Conservation (phyloP, 2,888 invertebrate genomes). For the Adela reaumurella region DNA sequence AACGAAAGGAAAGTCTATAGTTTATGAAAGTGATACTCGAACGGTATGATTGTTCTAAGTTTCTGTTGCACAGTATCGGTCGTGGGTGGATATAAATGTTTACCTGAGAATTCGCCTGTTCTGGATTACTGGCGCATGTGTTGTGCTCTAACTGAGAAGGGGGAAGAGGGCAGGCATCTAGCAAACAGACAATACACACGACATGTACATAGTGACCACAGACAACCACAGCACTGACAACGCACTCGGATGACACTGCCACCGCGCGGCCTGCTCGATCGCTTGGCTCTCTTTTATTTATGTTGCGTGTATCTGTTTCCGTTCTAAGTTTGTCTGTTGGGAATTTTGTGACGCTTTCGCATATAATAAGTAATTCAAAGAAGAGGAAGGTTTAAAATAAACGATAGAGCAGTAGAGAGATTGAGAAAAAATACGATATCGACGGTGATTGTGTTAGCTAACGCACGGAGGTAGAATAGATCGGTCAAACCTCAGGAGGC, state of each 20-base stretch:
- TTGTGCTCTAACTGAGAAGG: conserved; percentile 83
- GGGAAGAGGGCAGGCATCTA: conserved; percentile 92
- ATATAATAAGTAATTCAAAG: neutral
- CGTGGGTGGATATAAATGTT: conserved; percentile 53
- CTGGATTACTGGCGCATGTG: conserved; percentile 71
- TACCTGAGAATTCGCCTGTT: conserved; percentile 70
- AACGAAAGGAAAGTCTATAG: conserved; percentile 34
- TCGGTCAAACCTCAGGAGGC: no score
- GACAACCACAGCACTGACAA: conserved; percentile 27
- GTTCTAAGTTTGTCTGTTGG: conserved; percentile 9
- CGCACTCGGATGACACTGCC: conserved; percentile 54
- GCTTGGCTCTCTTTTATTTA: conserved; percentile 37
- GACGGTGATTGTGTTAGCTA: no score
- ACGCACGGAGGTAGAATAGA: no score
- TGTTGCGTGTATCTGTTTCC: conserved; percentile 48
- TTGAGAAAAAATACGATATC: no score
- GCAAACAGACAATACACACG: conserved; percentile 87
- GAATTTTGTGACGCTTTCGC: neutral
- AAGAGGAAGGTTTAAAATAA: neutral
- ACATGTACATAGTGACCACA: conserved; percentile 57
- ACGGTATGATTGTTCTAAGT: conserved; percentile 36
- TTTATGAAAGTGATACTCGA: conserved; percentile 45
- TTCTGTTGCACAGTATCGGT: conserved; percentile 50
- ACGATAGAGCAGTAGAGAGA: neutral
- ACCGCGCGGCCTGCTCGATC: conserved; percentile 52